Evolutionary conservation across 2,113 vertebrate genomes (phyloP).

Genomic region (Lathamus discolor): DNA sequence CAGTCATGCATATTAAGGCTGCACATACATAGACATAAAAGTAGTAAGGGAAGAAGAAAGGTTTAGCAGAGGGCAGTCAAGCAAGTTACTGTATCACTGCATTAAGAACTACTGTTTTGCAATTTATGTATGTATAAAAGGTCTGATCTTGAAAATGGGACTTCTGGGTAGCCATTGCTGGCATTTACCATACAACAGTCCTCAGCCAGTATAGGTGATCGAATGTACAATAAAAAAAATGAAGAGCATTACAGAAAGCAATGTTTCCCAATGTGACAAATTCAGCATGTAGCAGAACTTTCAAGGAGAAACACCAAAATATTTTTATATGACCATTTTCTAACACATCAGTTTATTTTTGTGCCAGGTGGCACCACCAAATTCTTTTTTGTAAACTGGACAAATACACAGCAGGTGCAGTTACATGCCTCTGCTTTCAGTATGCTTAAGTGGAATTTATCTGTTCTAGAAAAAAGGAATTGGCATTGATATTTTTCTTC

Average conservation of each 20-base stretch:
- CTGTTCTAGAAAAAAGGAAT: not conserved
- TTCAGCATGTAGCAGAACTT: not conserved
- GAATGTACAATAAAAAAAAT: not conserved
- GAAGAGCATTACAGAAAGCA: not conserved
- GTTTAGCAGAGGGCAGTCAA: not conserved
- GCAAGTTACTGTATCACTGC: not conserved
- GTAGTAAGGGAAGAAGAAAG: not conserved
- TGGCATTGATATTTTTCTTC: not conserved
- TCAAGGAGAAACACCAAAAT: not conserved
- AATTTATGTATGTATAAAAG: not conserved
- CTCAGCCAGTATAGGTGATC: not conserved
- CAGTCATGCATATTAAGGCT: not conserved
- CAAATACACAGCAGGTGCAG: constrained; percentile 13
- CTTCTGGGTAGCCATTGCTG: not conserved
- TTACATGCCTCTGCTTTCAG: not conserved
- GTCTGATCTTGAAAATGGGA: not conserved
- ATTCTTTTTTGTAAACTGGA: not conserved
- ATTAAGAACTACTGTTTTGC: not conserved
- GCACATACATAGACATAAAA: not conserved
- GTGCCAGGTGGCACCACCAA: not conserved
- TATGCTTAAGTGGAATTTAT: not conserved
- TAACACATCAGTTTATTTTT: not conserved
- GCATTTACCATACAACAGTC: not conserved
- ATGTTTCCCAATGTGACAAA: not conserved
- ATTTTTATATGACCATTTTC: not conserved